Evolutionary conservation across 1,140 invertebrate species (phyloP).

Genomic region (Papilio xuthus): DNA sequence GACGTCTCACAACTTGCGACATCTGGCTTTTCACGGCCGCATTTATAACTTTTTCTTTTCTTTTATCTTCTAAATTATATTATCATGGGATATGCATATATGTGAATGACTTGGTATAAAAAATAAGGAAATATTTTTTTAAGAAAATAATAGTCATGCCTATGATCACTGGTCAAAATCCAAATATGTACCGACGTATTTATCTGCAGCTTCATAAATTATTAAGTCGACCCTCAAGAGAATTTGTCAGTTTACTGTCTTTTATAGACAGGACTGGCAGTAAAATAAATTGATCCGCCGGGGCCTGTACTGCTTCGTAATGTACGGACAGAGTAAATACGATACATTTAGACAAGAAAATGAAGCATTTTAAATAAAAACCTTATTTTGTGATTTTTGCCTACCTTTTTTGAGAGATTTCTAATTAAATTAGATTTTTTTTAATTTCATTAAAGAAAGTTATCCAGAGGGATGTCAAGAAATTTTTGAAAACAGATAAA

Average conservation of each 20-base stretch:
- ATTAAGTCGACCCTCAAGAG: slow-evolving; percentile 60
- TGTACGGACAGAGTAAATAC: slow-evolving; percentile 52
- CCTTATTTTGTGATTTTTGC: not conserved
- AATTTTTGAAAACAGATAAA: too few relatives aligned
- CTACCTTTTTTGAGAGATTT: not conserved
- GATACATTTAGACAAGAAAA: slow-evolving; percentile 44
- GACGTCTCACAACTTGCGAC: slow-evolving; percentile 38
- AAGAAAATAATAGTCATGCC: slow-evolving; percentile 1
- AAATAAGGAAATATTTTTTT: not conserved
- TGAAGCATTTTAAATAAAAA: slow-evolving; percentile 28
- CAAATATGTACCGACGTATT: slow-evolving; percentile 47
- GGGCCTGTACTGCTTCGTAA: slow-evolving; percentile 58
- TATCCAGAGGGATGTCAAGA: too few relatives aligned
- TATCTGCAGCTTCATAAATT: slow-evolving; percentile 63
- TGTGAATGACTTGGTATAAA: not conserved
- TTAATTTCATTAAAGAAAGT: too few relatives aligned
- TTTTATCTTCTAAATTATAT: slow-evolving; percentile 40
- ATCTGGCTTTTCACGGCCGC: slow-evolving; percentile 33
- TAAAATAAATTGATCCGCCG: slow-evolving; percentile 68
- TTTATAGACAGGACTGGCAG: slow-evolving; percentile 67
- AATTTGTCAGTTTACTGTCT: slow-evolving; percentile 65
- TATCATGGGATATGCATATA: slow-evolving; percentile 19
- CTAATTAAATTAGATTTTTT: too few relatives aligned
- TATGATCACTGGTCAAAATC: slow-evolving; percentile 38
- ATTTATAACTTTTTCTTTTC: slow-evolving; percentile 36